Base-by-base conservation (phyloP, 2,888 invertebrate species). In the Operophtera brumata region DNA sequence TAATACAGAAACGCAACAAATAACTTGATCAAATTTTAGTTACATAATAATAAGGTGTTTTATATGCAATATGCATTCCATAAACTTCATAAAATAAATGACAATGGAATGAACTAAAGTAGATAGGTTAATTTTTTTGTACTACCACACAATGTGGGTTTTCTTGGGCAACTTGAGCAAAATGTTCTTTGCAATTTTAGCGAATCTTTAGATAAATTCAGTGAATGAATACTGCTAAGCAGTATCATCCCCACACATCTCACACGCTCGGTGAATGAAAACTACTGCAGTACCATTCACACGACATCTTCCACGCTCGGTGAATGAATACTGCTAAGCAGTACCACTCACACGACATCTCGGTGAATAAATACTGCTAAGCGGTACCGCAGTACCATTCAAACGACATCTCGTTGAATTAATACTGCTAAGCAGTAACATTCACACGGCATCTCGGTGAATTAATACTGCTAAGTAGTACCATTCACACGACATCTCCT, bases 61-160 rank as follows among this genome's bases (percentile, higher is more conserved):
- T 47, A 48, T 32, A 50, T 52, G 52, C 51, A 55, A 50, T 52
- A 46, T 45, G 52, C 57, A 57, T 57, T 57, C 52, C 57, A 46
- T 36, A 51, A 40, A 45, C 35, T 56, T 47, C 20, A 44, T 20
- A 20, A 20, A 20, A 20, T 47, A 50, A 55, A 55, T 54, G 54
- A 55, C 54, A 55, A 42, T 50, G 55, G 42, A 55, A 41, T 41
- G 10, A 32, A 14, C 8, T 49, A 46, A 40, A n/a, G 43, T 47
- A 45, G 54, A 41, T 54, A 54, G 48, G 34, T 10, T 13, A 55
- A 50, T 40, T 47, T 43, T 46, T 53, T 50, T 49, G 49, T 57
- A 47, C 42, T 44, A 34, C 36, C 47, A 43, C 32, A n/a, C 35
- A 5, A 32, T 10, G 42, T 50, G 39, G 37, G 4, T 42, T 35